Conservation (phyloP, 2,888 invertebrate genomes). For the Amphipoea lucens region DNA sequence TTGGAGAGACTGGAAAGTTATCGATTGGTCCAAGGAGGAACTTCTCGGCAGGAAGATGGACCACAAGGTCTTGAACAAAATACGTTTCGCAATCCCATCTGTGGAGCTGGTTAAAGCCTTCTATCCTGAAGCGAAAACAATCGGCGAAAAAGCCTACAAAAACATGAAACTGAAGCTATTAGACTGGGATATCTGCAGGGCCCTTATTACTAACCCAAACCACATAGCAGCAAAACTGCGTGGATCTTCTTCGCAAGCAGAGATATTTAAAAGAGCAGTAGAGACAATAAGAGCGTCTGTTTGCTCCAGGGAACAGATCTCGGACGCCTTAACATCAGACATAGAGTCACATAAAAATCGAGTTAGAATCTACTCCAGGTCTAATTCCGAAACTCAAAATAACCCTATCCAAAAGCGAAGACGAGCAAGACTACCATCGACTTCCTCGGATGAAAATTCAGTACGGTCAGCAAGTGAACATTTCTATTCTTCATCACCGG, state of each 20-base stretch:
- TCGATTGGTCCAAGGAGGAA: conserved; percentile 12
- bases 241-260: not conserved
- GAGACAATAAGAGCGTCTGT: not conserved
- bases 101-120: not conserved
- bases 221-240: conserved; percentile 1
- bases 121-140: not conserved
- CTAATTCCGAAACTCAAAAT: not conserved
- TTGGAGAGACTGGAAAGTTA: conserved; percentile 9
- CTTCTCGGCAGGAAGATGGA: conserved; percentile 12
- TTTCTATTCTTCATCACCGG: not conserved
- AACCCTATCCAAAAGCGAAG: not conserved
- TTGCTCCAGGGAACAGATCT: conserved; percentile 7
- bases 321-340: not conserved
- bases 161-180: conserved; percentile 7
- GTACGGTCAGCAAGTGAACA: not conserved
- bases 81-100: not conserved
- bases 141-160: not conserved
- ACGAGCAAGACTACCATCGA: not conserved
- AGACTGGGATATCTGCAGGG: conserved; percentile 22
- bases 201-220: not conserved
- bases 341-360: not conserved
- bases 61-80: not conserved
- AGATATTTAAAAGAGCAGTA: not conserved
- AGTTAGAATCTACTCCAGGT: not conserved
- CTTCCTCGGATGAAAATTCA: not conserved